These are phyloP conservation scores for Trididemnum clinides DNA, from an alignment of 23 tunicate genomes.

Conservation along the genomic window DNA sequence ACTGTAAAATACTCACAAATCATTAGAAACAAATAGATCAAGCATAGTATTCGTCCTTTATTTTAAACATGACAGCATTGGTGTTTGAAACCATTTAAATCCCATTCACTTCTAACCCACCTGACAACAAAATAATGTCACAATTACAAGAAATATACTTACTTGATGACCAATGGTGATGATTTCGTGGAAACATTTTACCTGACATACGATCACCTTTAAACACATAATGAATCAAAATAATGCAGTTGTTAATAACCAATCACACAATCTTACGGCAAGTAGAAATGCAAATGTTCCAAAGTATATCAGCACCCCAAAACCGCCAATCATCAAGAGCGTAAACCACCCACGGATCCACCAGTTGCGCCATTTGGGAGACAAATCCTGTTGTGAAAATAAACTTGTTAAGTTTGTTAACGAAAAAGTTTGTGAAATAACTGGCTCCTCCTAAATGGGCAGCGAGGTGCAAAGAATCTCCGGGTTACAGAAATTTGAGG, in stretches of 20 bases:
- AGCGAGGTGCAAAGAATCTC: too few relatives aligned
- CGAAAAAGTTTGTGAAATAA: too few relatives aligned
- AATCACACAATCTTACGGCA: constrained; percentile 9
- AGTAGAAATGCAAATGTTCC: constrained; percentile 93
- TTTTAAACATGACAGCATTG: too few relatives aligned
- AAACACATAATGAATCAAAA: background rate
- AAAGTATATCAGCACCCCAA: constrained; percentile 69
- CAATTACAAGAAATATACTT: background rate
- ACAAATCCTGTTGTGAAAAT: constrained; percentile 89
- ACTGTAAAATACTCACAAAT: too few relatives aligned
- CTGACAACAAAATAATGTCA: too few relatives aligned
- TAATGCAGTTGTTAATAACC: background rate
- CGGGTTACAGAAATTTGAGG: too few relatives aligned
- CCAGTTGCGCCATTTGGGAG: constrained; percentile 97
- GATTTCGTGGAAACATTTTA: constrained; percentile 98
- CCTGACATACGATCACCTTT: constrained; percentile 80
- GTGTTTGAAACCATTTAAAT: too few relatives aligned
- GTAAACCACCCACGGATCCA: constrained; percentile 94
- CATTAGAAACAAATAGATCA: too few relatives aligned
- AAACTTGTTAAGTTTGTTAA: too few relatives aligned
- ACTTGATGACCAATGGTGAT: constrained; percentile 96
- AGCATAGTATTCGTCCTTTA: too few relatives aligned
- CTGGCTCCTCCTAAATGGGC: too few relatives aligned
- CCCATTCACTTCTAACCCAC: too few relatives aligned
- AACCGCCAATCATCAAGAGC: constrained; percentile 68